Base-by-base conservation (phyloP, 2,797 vertebrate genomes). In the Phrynocephalus vlangalii region DNA sequence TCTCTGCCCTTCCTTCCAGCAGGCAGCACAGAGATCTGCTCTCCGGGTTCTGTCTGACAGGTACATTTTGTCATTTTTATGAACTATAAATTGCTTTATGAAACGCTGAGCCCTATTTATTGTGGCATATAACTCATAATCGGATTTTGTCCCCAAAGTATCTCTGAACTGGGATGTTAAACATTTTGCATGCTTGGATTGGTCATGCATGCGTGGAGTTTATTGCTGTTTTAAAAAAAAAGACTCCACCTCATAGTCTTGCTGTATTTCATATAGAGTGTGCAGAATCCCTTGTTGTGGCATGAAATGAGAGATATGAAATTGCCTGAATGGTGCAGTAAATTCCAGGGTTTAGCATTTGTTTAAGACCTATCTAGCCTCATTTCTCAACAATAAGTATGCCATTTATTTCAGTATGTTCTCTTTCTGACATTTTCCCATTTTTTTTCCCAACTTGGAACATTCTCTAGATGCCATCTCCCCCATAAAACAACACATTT, bases 61-160 rank as follows among this genome's bases (percentile, higher is more conserved):
- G 97, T 97, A 97, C 93, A 94, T 97, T 97, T 97, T 97, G 95
- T 97, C 96, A 97, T 97, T 97, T 97, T 97, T 97, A 97, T 97
- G 96, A 97, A 96, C 96, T 96, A 97, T 97, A 97, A 97, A 97
- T 97, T 97, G 96, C 94, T 97, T 96, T 97, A 96, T 96, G 96
- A 97, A 97, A 97, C 92, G 92, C 95, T 96, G 96, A 97, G 94
- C 94, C 96, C 96, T 96, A 96, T 97, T 97, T 97, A 97, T 96
- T 95, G 96, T 97, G 95, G 95, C 91, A 91, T 96, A 97, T 97
- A 97, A 97, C 95, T 97, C 96, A 97, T 96, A 97, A 97, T 96
- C 91, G 90, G 95, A 96, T 97, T 97, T 96, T 96, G 95, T 96
- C 96, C 95, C 95, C 95, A 94, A 96, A 96, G 95, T 96, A 92